Evolutionary conservation across 2,888 invertebrate species (phyloP).

Genomic region (Cheilosia soror): DNA sequence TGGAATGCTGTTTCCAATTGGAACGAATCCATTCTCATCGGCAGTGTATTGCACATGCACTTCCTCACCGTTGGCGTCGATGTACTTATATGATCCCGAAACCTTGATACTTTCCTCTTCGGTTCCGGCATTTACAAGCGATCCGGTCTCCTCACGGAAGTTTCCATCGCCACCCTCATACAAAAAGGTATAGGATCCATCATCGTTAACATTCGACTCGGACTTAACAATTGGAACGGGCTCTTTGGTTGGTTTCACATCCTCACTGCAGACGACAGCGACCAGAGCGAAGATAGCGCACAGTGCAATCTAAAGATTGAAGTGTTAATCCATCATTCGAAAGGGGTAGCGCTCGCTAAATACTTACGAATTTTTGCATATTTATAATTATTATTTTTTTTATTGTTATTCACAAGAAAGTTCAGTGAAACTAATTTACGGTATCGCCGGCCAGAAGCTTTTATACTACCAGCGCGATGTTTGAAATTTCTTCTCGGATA

Average conservation of each 20-base stretch:
- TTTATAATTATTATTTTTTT: conserved; percentile 41
- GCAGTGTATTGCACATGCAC: conserved; percentile 81
- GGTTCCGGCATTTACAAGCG: conserved; percentile 79
- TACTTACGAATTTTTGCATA: conserved; percentile 67
- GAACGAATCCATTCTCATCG: conserved; percentile 82
- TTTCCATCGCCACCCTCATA: conserved; percentile 81
- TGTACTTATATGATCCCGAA: conserved; percentile 81
- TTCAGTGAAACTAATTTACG: not conserved
- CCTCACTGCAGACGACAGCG: conserved; percentile 61
- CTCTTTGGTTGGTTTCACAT: conserved; percentile 61
- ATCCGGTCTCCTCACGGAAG: conserved; percentile 80
- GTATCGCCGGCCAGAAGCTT: not conserved
- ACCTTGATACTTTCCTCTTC: conserved; percentile 79
- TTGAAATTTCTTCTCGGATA: conserved; percentile 5
- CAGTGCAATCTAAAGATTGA: conserved; percentile 47
- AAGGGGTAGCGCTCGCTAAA: not conserved
- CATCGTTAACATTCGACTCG: conserved; percentile 78
- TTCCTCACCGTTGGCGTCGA: conserved; percentile 80
- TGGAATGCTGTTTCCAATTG: conserved; percentile 80
- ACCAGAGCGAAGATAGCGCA: conserved; percentile 53
- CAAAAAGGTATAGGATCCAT: conserved; percentile 81
- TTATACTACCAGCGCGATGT: not conserved
- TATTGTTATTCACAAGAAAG: not conserved
- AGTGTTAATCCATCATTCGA: not conserved
- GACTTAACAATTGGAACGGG: conserved; percentile 79